A percentile compares a stretch with the other conserved stretches of the same genome.
Evolutionary conservation across 2,888 invertebrate genomes (phyloP).

Genomic region (Drosophila pegasa): DNA sequence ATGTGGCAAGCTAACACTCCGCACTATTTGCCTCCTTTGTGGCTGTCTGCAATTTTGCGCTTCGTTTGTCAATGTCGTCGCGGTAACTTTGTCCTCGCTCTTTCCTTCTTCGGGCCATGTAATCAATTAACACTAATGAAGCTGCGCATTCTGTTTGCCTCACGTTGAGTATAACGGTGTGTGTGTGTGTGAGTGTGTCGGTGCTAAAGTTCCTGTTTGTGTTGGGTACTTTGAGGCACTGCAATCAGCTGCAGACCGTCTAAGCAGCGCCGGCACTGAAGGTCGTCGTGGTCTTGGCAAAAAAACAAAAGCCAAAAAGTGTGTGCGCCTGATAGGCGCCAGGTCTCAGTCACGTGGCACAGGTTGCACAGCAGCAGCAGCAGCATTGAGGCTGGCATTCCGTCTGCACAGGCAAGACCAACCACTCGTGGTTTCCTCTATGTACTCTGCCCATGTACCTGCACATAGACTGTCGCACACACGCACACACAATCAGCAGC

Average conservation of each 20-base stretch:
- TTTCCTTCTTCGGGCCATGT: constrained; percentile 66
- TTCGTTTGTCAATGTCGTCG: constrained; percentile 74
- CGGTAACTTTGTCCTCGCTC: constrained; percentile 57
- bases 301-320: constrained; percentile 51
- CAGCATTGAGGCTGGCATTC: constrained; percentile 38
- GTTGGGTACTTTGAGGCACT: constrained; percentile 41
- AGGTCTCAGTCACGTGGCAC: constrained; percentile 28
- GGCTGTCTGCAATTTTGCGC: constrained; percentile 70
- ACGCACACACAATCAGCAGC: constrained; percentile 54
- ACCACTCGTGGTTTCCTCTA: constrained; percentile 60
- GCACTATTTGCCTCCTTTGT: not conserved
- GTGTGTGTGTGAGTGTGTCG: constrained; percentile 12
- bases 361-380: constrained; percentile 51
- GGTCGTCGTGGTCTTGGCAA: constrained; percentile 52
- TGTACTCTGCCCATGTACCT: constrained; percentile 15
- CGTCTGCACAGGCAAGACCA: constrained; percentile 43
- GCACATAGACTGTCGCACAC: constrained; percentile 18
- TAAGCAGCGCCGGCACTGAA: constrained; percentile 56
- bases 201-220: constrained; percentile 60
- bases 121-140: constrained; percentile 83
- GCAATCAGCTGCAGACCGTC: constrained; percentile 56
- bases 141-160: constrained; percentile 47
- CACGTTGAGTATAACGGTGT: constrained; percentile 6
- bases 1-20: constrained; percentile 3
- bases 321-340: constrained; percentile 50